Conservation (phyloP, 1,140 invertebrate species). For the Euwallacea similis region DNA sequence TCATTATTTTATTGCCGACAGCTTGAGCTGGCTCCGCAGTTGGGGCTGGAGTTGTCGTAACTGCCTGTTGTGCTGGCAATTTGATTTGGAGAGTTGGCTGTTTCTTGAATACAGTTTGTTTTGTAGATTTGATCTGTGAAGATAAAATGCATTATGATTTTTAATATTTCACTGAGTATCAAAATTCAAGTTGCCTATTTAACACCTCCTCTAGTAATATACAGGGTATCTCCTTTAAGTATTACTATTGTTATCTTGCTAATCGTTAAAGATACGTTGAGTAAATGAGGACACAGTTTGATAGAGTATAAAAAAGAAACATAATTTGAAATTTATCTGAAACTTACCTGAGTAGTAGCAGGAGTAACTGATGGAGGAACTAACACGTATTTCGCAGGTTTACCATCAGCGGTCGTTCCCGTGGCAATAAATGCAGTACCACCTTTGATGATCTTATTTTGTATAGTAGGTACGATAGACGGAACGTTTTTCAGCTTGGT, state of each 20-base stretch:
- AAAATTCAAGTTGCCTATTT: no score
- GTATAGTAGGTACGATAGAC: background rate
- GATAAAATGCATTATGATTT: no score
- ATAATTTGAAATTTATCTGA: background rate
- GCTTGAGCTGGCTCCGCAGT: slow-evolving; percentile 38
- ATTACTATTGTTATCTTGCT: no score
- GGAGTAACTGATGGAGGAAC: slow-evolving; percentile 52
- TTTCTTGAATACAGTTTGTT: slow-evolving; percentile 53
- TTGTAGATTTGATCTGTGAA: slow-evolving; percentile 41
- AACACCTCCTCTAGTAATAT: no score
- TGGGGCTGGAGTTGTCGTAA: slow-evolving; percentile 42
- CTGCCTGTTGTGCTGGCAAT: slow-evolving; percentile 31
- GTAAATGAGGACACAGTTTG: background rate
- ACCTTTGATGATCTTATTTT: slow-evolving; percentile 20
- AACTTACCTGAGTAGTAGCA: slow-evolving; percentile 13
- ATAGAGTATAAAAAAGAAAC: background rate
- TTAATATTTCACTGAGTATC: no score
- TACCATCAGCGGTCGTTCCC: slow-evolving; percentile 45
- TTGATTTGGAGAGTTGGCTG: slow-evolving; percentile 33
- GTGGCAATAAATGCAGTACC: slow-evolving; percentile 23
- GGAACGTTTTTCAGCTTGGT: slow-evolving; percentile 12
- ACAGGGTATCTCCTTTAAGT: no score
- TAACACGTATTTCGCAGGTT: slow-evolving; percentile 64
- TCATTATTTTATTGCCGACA: slow-evolving; percentile 59
- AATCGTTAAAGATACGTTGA: no score